A percentile compares a stretch with the other conserved stretches of the same genome.
Evolutionary conservation across 92 coral and sea anemone species (phyloP).

Genomic region (Zoanthus gigantus): DNA sequence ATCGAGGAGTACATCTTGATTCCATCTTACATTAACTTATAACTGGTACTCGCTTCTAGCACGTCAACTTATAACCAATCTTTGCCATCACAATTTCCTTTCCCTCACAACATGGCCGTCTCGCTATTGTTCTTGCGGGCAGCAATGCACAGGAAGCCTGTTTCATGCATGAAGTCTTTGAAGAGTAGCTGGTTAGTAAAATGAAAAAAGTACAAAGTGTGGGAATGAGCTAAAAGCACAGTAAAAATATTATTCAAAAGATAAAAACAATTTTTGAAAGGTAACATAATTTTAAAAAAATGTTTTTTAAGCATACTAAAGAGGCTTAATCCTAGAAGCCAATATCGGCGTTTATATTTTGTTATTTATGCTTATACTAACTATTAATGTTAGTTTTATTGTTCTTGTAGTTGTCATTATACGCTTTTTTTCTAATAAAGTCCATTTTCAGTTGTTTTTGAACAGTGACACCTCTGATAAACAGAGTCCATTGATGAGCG

Average conservation of each 20-base stretch:
- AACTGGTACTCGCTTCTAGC: neutral
- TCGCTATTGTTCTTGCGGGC: neutral
- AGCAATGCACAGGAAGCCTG: neutral
- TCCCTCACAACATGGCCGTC: constrained; percentile 11
- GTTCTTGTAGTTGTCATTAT: no score
- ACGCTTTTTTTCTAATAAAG: neutral
- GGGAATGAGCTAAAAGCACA: neutral
- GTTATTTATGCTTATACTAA: no score
- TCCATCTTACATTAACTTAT: neutral
- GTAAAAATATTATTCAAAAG: neutral
- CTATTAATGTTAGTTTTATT: no score
- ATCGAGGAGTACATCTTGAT: neutral
- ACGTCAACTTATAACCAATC: neutral
- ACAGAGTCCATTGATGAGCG: neutral
- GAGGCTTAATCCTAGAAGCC: no score
- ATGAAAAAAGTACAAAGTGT: neutral
- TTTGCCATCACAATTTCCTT: neutral
- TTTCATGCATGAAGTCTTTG: neutral
- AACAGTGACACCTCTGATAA: neutral
- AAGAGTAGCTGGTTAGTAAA: neutral
- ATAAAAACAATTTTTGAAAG: neutral
- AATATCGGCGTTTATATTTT: no score
- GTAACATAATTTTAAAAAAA: no score
- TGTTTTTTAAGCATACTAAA: no score
- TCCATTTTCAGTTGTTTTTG: neutral